phyloP scores from a whole-genome alignment of 1,140 invertebrate species.

The Patella vulgata region DNA sequence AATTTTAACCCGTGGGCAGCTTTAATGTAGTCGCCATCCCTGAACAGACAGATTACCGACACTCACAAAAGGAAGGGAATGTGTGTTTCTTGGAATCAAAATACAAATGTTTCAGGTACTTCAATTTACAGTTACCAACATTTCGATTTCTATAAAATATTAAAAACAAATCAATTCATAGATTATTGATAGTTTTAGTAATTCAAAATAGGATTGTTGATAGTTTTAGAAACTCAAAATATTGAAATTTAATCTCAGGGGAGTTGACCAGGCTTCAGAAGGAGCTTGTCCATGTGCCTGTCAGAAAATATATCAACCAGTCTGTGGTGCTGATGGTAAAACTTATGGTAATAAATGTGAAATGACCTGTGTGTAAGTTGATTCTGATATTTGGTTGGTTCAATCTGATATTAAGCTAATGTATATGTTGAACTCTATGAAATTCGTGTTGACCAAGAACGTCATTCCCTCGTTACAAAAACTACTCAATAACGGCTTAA shows the following conservation, averaged over 20 bases:
- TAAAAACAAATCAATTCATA: too few relatives aligned
- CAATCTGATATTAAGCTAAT: neutral
- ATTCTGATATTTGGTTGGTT: neutral
- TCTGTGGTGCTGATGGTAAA: conserved; percentile 16
- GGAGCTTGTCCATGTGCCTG: conserved; percentile 1
- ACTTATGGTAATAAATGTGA: conserved; percentile 13
- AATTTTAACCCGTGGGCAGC: too few relatives aligned
- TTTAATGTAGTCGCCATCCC: neutral
- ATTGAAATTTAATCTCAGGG: neutral
- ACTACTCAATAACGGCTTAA: neutral
- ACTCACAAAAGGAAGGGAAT: too few relatives aligned
- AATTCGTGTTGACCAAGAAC: conserved; percentile 14
- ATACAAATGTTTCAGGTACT: too few relatives aligned
- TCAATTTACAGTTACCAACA: conserved; percentile 9
- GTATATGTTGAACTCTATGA: conserved; percentile 43
- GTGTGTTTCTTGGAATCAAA: too few relatives aligned
- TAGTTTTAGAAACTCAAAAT: too few relatives aligned
- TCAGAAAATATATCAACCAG: conserved; percentile 3
- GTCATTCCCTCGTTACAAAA: conserved; percentile 1
- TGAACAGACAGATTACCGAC: conserved; percentile 3
- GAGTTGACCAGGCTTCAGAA: conserved; percentile 12
- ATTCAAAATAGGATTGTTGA: neutral
- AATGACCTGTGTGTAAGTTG: conserved; percentile 14
- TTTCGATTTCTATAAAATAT: neutral
- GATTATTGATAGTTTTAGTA: neutral